Evolutionary conservation across 2,797 vertebrate species (phyloP), one percentile per base, ranked within the genome.

Genomic region (Acrossocheilus wenchowensis): DNA sequence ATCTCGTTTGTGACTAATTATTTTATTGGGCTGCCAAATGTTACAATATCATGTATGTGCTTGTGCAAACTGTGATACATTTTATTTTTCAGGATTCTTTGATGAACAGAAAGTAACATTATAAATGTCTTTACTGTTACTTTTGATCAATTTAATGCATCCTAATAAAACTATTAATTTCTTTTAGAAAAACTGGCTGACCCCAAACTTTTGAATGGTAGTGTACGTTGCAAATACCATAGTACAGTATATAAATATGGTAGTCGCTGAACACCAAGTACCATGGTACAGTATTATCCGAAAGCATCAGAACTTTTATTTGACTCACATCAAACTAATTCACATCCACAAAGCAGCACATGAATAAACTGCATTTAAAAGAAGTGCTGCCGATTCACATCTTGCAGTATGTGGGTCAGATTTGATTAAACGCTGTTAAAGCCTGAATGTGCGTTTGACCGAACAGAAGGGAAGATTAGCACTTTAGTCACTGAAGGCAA

Each of bases 381-480:
- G 86, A 60, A 17, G 4, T 9, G 26, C 62, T 89, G 81, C 52
- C 8, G 14, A 87, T 86, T 80, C 60, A 89, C 88, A 90, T 89
- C 15, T 81, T 21, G 68, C 69, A 64, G 57, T 78, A 96, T 94
- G 91, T 95, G 91, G 95, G 95, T 95, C 94, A 94, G 79, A 92
- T 94, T 93, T 95, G 94, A 96, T 95, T 93, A 94, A 93, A 87
- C 86, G 74, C 84, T 86, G 91, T 91, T 93, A 81, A 92, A 91
- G 90, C 89, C 86, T 88, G 86, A 87, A 88, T 85, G 87, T 85
- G 45, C 81, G 90, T 89, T 81, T 82, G 83, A 69, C 75, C 41
- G 21, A 50, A 69, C 88, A 84, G 78, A 87, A 72, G 41, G 23
- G 54, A 30, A 89, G 85, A 91, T 91, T 73, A 62, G 86, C 82